These are phyloP conservation scores for Ichneumon xanthorius DNA, from an alignment of 2,888 invertebrate species.

Conservation along the genomic window DNA sequence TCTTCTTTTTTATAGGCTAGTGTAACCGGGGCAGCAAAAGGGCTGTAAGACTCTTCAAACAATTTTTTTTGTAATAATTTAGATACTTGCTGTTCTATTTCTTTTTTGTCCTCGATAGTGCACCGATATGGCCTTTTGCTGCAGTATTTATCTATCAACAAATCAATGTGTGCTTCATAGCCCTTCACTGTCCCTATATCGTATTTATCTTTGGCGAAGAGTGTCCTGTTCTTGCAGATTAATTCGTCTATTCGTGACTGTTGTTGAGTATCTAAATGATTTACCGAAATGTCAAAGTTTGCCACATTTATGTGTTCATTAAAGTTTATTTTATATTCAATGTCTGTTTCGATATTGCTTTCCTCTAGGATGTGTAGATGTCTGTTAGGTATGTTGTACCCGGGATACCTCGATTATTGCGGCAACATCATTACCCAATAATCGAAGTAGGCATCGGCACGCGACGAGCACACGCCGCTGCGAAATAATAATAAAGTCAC, in stretches of 20 bases:
- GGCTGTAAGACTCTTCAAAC: conserved; percentile 14
- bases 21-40: conserved; percentile 26
- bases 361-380: too few species aligned
- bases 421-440: too few species aligned
- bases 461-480: too few species aligned
- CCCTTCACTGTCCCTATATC: conserved; percentile 23
- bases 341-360: not conserved
- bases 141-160: conserved; percentile 25
- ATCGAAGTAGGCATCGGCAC: too few species aligned
- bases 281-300: not conserved
- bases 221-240: not conserved
- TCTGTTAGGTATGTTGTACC: too few species aligned
- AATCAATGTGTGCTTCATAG: conserved; percentile 39
- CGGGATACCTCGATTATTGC: too few species aligned
- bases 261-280: conserved; percentile 1
- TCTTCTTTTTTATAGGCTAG: conserved; percentile 10
- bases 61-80: conserved; percentile 10
- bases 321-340: not conserved
- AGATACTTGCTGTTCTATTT: conserved; percentile 41
- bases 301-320: too few species aligned
- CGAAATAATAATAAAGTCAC: too few species aligned
- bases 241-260: not conserved
- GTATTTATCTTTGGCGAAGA: conserved; percentile 37
- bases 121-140: conserved; percentile 39
- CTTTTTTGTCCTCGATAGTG: conserved; percentile 38